phyloP scores from a whole-genome alignment of 2,888 invertebrate genomes.

The Oscheius myriophilus region DNA sequence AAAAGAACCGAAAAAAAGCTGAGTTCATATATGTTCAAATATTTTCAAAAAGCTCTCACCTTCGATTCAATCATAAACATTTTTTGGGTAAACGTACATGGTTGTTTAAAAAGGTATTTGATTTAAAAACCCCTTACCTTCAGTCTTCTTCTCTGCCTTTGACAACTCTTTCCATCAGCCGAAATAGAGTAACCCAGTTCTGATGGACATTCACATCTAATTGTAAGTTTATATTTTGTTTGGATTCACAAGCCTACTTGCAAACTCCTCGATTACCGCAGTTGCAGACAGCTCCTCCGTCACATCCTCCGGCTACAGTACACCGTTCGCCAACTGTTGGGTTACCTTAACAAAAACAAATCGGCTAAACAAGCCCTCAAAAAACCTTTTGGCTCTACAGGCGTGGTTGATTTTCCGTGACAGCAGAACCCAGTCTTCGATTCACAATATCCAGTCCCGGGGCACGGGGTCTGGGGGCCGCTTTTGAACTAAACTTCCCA shows the following conservation, averaged over 20 bases:
- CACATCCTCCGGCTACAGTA: constrained; percentile 48
- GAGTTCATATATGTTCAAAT: too few relatives aligned
- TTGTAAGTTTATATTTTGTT: neutral
- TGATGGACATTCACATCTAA: constrained; percentile 62
- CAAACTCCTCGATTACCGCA: constrained; percentile 47
- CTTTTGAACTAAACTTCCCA: constrained; percentile 34
- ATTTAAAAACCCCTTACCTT: constrained; percentile 38
- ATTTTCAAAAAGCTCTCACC: too few relatives aligned
- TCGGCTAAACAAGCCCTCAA: neutral
- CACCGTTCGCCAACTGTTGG: constrained; percentile 41
- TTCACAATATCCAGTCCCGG: constrained; percentile 57
- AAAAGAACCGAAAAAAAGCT: too few relatives aligned
- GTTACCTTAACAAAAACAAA: too few relatives aligned
- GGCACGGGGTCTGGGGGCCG: constrained; percentile 51
- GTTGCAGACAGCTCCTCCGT: constrained; percentile 60
- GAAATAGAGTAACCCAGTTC: constrained; percentile 62
- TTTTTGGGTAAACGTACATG: too few relatives aligned
- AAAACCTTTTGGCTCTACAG: neutral
- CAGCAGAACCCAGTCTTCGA: constrained; percentile 63
- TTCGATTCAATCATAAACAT: too few relatives aligned
- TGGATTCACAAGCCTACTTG: constrained; percentile 27
- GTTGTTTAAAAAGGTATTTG: too few relatives aligned
- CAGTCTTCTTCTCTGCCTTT: constrained; percentile 56
- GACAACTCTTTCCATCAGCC: constrained; percentile 57
- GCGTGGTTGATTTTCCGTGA: neutral